Evolutionary conservation across 2,113 vertebrate genomes (phyloP).

Genomic region (Thamnaconus septentrionalis): DNA sequence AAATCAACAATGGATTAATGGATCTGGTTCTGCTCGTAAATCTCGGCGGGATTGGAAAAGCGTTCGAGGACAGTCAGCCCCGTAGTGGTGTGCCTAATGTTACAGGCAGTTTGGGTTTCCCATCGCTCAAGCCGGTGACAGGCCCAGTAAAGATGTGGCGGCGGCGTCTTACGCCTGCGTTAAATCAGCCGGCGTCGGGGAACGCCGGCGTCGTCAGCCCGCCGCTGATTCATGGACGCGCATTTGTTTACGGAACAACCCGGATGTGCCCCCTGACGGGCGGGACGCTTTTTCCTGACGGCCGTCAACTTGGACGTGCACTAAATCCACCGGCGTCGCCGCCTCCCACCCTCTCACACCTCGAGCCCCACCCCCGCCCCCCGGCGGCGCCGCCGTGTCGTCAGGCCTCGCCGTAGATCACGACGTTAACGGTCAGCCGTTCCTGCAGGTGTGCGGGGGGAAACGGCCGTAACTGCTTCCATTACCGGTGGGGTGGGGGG

Average conservation of each 20-base stretch:
- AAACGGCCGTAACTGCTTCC: conserved; percentile 72
- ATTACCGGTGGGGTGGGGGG: conserved; percentile 61
- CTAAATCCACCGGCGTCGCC: too few relatives aligned
- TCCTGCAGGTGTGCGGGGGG: conserved; percentile 71
- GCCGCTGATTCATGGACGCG: conserved; percentile 39
- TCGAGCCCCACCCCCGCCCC: too few relatives aligned
- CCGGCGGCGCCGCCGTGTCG: background rate
- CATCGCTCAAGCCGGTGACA: conserved; percentile 68
- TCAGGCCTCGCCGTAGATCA: conserved; percentile 67
- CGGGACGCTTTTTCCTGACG: too few relatives aligned
- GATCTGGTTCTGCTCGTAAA: conserved; percentile 73
- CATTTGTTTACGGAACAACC: conserved; percentile 53
- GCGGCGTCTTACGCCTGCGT: conserved; percentile 64
- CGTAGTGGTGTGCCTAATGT: conserved; percentile 72
- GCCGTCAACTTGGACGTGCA: too few relatives aligned
- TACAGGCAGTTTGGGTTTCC: conserved; percentile 71
- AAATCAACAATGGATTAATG: conserved; percentile 75
- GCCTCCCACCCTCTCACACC: too few relatives aligned
- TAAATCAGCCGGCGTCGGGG: conserved; percentile 64
- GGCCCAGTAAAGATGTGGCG: conserved; percentile 67
- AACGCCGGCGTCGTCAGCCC: conserved; percentile 49
- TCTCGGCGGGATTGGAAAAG: conserved; percentile 69
- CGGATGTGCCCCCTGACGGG: conserved; percentile 3
- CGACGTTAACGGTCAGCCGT: conserved; percentile 65
- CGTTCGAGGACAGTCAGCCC: conserved; percentile 68